phyloP scores from a whole-genome alignment of 1,140 invertebrate species.

The Oryctes rhinoceros region DNA sequence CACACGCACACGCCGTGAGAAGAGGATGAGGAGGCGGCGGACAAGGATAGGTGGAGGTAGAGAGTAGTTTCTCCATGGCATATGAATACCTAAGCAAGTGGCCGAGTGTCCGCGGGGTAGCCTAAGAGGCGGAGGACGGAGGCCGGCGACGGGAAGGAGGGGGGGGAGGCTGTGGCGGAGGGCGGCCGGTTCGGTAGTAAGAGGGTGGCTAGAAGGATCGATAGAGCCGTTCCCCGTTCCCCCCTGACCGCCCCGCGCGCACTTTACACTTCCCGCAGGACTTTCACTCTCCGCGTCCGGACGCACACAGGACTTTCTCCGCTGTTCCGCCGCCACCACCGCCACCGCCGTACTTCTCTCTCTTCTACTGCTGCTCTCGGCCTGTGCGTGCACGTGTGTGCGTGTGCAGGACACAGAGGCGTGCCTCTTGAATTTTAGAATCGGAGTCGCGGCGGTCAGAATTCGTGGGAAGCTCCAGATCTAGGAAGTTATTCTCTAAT shows the following conservation, averaged over 20 bases:
- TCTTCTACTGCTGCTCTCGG: not conserved
- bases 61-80: slow-evolving; percentile 40
- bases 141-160: not conserved
- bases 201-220: slow-evolving; percentile 50
- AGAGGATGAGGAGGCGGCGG: not conserved
- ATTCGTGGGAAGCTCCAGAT: not conserved
- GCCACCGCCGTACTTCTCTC: slow-evolving; percentile 22
- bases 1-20: not conserved
- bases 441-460: not conserved
- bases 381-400: not conserved
- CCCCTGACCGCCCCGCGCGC: slow-evolving; percentile 46
- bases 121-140: slow-evolving; percentile 8
- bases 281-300: slow-evolving; percentile 59
- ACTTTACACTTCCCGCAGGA: slow-evolving; percentile 60
- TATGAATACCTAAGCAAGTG: slow-evolving; percentile 56
- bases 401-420: slow-evolving; percentile 46
- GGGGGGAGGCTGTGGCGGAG: no score
- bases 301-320: slow-evolving; percentile 57
- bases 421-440: slow-evolving; percentile 42
- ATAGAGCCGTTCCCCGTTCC: slow-evolving; percentile 53
- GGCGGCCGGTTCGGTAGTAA: slow-evolving; percentile 14
- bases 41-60: not conserved
- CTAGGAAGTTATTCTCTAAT: not conserved
- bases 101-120: slow-evolving; percentile 44
- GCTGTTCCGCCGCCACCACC: slow-evolving; percentile 33